Conservation (phyloP, 2,113 vertebrate species). For the Lagopus leucura region DNA sequence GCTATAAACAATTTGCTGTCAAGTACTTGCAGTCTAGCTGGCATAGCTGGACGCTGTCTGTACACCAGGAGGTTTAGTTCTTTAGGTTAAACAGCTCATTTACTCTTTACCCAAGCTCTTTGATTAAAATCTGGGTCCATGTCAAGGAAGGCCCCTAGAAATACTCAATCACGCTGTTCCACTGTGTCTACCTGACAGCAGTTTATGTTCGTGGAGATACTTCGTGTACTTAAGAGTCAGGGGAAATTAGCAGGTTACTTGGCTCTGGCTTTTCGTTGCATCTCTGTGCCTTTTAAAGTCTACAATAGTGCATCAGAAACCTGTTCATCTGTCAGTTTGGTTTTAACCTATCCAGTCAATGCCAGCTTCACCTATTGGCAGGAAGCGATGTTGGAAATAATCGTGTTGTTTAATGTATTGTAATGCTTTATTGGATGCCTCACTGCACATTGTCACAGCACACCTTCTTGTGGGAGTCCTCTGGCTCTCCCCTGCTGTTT, state of each 20-base stretch:
- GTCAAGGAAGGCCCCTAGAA: slow-evolving; percentile 11
- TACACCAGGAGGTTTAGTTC: not conserved
- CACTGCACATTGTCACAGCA: not conserved
- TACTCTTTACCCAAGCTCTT: not conserved
- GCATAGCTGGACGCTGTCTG: not conserved
- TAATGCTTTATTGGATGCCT: not conserved
- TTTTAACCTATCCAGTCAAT: not conserved
- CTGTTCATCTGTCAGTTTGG: not conserved
- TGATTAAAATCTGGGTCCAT: not conserved
- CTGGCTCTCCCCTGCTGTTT: not conserved
- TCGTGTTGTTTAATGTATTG: not conserved
- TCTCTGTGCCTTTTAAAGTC: not conserved
- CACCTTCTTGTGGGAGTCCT: not conserved
- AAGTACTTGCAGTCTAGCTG: slow-evolving; percentile 7
- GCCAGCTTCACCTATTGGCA: not conserved
- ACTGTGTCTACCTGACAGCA: not conserved
- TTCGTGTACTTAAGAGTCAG: not conserved
- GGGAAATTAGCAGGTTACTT: not conserved
- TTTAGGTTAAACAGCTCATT: slow-evolving; percentile 1
- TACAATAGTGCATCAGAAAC: not conserved
- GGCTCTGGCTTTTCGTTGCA: not conserved
- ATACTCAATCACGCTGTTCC: not conserved
- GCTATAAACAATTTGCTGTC: slow-evolving; percentile 7
- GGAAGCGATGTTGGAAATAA: not conserved
- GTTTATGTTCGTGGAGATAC: not conserved